Base-by-base conservation (phyloP, 2,797 vertebrate genomes). In the Natrix natrix region DNA sequence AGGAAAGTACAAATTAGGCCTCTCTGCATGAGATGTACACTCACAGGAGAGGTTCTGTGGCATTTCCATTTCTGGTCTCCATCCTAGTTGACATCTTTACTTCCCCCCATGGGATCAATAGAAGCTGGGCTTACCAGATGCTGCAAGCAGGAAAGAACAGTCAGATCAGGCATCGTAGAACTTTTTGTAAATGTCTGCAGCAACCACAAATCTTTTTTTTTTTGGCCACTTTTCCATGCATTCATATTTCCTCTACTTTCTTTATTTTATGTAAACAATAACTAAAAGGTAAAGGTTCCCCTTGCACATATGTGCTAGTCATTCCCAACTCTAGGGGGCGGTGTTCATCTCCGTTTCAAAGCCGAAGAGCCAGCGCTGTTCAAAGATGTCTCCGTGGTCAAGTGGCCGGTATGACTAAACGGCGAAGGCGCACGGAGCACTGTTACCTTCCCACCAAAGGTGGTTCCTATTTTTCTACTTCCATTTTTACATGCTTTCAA, bases 31-130 rank as follows among this genome's bases (percentile, higher is more conserved):
- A 93, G 24, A 56, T 83, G 22, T 89, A 32, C 48, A 63, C 57
- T 91, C 66, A 56, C 66, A 91, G 86, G 87, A 60, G 87, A 91
- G 59, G 90, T 69, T 28, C 60, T 66, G 32, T 93, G 93, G 69
- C 90, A 93, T 93, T 93, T 93, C 90, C 87, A 91, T 93, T 93
- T 87, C 69, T 59, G 86, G 48, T 57, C 90, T 86, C 94, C 89
- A 14, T 86, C 48, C n/a, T 87, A 1, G 78, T 26, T 59, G 92
- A 86, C 87, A 94, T 86, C 86, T 91, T 89, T 89, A 86, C 32
- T 92, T 91, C 91, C 3, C 55, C 74, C 56, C 69, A 92, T 86
- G 61, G 69, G 83, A 89, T 92, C 57, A 94, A 95, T 91, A 28
- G 20, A 86, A 69, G 11, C 7, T 4, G 12, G 22, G 92, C 16